Conservation (phyloP, 2,113 vertebrate genomes). For the Brachyhypopomus occidentalis region DNA sequence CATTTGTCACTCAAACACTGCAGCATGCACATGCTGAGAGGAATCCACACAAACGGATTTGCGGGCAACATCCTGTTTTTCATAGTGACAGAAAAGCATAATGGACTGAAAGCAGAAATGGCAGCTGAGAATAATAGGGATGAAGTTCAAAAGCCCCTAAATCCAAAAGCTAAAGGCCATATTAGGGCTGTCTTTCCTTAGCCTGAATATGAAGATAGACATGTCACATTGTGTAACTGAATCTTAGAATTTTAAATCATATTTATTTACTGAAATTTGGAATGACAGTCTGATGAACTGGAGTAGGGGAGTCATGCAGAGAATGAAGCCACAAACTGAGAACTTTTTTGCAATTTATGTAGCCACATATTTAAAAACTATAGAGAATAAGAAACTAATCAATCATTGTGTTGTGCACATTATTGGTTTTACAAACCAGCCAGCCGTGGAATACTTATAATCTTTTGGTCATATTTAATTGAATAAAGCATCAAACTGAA, state of each 20-base stretch:
- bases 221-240: neutral
- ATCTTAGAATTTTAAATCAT: neutral
- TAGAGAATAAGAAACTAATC: neutral
- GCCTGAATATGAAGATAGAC: constrained; percentile 2
- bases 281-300: neutral
- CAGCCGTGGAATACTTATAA: no score
- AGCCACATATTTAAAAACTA: neutral
- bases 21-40: neutral
- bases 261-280: neutral
- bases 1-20: constrained; percentile 1
- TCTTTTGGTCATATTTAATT: neutral
- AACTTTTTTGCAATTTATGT: neutral
- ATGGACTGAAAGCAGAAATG: neutral
- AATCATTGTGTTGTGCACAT: no score
- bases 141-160: neutral
- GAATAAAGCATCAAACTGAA: neutral
- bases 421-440: no score
- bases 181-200: neutral
- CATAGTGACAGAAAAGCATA: neutral
- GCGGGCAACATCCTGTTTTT: constrained; percentile 3
- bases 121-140: neutral
- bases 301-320: neutral
- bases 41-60: constrained; percentile 17
- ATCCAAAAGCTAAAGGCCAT: neutral
- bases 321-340: neutral